Conservation (phyloP, 1,140 invertebrate species). For the Zaprionus davidi region DNA sequence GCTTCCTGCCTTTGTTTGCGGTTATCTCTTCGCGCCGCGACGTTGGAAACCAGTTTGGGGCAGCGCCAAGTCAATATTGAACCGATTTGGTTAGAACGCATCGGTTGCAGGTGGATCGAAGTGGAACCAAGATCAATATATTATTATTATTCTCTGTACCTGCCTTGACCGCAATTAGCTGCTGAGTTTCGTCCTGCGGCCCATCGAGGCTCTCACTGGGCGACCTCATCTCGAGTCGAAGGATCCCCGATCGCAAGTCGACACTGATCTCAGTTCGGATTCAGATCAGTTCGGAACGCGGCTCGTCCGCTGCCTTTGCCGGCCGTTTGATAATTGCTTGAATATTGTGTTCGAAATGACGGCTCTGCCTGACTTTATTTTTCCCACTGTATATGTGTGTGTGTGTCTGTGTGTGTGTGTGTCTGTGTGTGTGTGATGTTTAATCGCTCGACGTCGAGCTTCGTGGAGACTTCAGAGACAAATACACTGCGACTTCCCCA, state of each 20-base stretch:
- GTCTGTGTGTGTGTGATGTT: slow-evolving; percentile 45
- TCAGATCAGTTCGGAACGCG: slow-evolving; percentile 12
- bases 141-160: slow-evolving; percentile 43
- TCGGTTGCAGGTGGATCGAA: not conserved
- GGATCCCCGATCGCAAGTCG: not conserved
- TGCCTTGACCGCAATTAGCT: slow-evolving; percentile 57
- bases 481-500: slow-evolving; percentile 13
- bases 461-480: slow-evolving; percentile 18
- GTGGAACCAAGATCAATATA: not conserved
- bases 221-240: slow-evolving; percentile 38
- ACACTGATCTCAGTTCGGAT: slow-evolving; percentile 7
- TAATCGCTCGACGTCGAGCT: slow-evolving; percentile 56
- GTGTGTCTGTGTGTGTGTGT: slow-evolving; percentile 14
- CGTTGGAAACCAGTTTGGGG: slow-evolving; percentile 19
- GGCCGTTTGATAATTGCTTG: slow-evolving; percentile 65
- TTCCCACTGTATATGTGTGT: slow-evolving; percentile 23
- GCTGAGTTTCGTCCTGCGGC: slow-evolving; percentile 7
- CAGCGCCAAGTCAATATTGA: slow-evolving; percentile 15
- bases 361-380: slow-evolving; percentile 57
- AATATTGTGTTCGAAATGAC: slow-evolving; percentile 64
- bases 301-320: slow-evolving; percentile 47
- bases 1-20: slow-evolving; percentile 25
- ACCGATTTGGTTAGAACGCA: slow-evolving; percentile 9
- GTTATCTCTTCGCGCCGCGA: not conserved
- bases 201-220: slow-evolving; percentile 16